Evolutionary conservation across 2,113 vertebrate genomes (phyloP).

Genomic region (Bothrops jararaca): DNA sequence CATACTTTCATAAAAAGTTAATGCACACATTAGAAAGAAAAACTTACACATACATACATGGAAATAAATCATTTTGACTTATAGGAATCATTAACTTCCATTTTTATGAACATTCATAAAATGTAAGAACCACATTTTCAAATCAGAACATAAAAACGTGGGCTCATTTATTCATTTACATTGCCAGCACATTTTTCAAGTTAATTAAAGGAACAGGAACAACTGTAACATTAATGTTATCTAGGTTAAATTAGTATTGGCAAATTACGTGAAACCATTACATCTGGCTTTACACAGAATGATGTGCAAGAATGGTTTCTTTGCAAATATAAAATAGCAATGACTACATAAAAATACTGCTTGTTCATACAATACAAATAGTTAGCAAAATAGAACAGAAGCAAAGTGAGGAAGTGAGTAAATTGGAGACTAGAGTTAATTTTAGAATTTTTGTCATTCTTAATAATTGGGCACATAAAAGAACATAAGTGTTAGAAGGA

Average conservation of each 20-base stretch:
- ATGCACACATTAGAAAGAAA: neutral
- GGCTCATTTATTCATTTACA: constrained; percentile 4
- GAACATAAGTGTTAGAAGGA: neutral
- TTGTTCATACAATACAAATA: neutral
- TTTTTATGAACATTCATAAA: constrained; percentile 7
- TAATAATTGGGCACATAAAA: neutral
- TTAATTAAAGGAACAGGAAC: constrained; percentile 17
- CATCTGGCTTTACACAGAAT: neutral
- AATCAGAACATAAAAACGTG: neutral
- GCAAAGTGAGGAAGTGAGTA: too few relatives aligned
- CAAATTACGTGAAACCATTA: neutral
- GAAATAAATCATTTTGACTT: constrained; percentile 3
- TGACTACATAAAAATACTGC: neutral
- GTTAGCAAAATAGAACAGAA: neutral
- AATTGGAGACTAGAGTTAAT: neutral
- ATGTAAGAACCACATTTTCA: neutral
- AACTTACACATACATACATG: neutral
- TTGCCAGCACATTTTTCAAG: neutral
- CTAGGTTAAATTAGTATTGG: neutral
- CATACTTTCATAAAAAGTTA: neutral
- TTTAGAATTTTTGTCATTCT: neutral
- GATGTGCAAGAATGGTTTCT: neutral
- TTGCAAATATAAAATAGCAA: neutral
- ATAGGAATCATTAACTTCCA: neutral
- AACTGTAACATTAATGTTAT: constrained; percentile 1